Evolutionary conservation across 92 coral and sea anemone genomes (phyloP), one percentile per base, ranked within the genome.

Genomic region (Pocillopora grandis): DNA sequence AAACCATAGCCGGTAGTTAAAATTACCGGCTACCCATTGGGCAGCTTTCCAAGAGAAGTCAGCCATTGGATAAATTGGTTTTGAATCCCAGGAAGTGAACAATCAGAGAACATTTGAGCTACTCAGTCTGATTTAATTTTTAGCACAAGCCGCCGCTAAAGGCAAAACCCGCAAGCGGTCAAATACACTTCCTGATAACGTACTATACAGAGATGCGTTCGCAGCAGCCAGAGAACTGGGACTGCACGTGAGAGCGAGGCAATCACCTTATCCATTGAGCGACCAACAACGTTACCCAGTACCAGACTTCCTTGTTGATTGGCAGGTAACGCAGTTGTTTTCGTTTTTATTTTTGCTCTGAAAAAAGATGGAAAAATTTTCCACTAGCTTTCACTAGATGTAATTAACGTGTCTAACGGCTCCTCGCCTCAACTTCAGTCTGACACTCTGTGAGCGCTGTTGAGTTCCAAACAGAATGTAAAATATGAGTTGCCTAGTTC

Each of bases 231-330:
- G 90, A 35, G 88, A 73, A 78, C 89, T 84, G 59, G 89, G 83
- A 52, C 91, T 93, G 2, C 97, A 93, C 86, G 89, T 88, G 66
- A 86, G 89, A 79, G 87, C 97, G 80, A 90, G 97, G 91, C 94
- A 93, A 85, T 90, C 97, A 11, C 97, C 97, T 58, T 93, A 93
- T 87, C 97, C 94, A 33, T 57, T 71, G 69, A 88, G 90, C 65
- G 68, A 77, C 9, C 86, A 83, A 64, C 92, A 91, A 55, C 94
- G 97, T 12, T 93, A 91, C 78, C 95, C 97, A 19, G 97, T 93
- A 14, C 97, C 97, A 81, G 97, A 93, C 89, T 93, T 93, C 79
- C 91, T 93, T 37, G 94, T 93, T 21, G 90, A 91, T 81, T 93
- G 97, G 97, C 87, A 91, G 94, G 97, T 93, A 73, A 66, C 5